phyloP scores from a whole-genome alignment of 2,113 vertebrate species.

The Bambusicola thoracicus region DNA sequence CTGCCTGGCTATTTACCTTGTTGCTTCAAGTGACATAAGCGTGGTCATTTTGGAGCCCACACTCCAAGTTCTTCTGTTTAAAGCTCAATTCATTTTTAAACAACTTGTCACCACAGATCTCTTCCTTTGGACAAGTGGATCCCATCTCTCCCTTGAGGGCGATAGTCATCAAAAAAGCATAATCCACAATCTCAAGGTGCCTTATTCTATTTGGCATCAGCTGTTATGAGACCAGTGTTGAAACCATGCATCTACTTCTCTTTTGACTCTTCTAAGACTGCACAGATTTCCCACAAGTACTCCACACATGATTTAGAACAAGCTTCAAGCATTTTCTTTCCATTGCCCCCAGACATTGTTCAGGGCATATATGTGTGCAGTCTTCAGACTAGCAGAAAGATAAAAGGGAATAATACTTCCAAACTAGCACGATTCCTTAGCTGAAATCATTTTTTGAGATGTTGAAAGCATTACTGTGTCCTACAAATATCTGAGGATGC shows the following conservation, averaged over 20 bases:
- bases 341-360: neutral
- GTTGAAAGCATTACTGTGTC: neutral
- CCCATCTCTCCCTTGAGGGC: neutral
- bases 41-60: neutral
- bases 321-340: neutral
- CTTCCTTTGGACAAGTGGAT: neutral
- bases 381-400: neutral
- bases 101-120: neutral
- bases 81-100: neutral
- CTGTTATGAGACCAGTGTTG: neutral
- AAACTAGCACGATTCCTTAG: neutral
- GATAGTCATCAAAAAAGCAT: neutral
- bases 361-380: neutral
- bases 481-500: neutral
- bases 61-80: neutral
- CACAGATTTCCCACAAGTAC: neutral
- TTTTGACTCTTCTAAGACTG: neutral
- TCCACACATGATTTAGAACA: accelerated
- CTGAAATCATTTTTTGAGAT: neutral
- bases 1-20: neutral
- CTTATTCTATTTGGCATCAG: neutral
- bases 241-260: neutral
- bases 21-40: neutral
- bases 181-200: neutral
- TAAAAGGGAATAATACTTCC: neutral